phyloP scores from a whole-genome alignment of 2,797 vertebrate species.

The Neoniphon sammara region DNA sequence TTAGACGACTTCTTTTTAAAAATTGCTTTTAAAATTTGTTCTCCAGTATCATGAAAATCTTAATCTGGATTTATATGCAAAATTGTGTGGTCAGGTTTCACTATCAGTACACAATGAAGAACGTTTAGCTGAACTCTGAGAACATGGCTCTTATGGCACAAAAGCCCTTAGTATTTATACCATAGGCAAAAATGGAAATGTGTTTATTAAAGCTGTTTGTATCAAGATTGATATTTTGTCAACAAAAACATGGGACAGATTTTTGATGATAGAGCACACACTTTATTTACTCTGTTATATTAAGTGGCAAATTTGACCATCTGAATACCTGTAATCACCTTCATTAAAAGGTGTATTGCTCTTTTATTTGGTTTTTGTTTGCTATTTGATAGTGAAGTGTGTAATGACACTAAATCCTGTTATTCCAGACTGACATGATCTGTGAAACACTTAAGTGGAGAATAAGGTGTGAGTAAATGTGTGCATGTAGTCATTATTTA shows the following conservation, averaged over 20 bases:
- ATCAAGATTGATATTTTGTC: not conserved
- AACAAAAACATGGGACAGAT: not conserved
- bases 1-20: not conserved
- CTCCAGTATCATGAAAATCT: conserved; percentile 46
- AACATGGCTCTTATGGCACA: conserved; percentile 19
- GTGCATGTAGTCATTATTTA: not conserved
- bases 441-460: not conserved
- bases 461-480: not conserved
- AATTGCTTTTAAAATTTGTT: conserved; percentile 23
- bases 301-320: too few relatives aligned
- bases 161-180: not conserved
- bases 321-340: not conserved
- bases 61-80: not conserved
- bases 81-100: not conserved
- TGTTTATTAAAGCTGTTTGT: not conserved
- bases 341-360: not conserved
- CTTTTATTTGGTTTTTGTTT: too few relatives aligned
- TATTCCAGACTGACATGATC: not conserved
- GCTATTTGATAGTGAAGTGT: too few relatives aligned
- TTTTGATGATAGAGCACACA: too few relatives aligned
- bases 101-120: not conserved
- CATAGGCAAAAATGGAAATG: not conserved
- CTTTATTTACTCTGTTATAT: too few relatives aligned
- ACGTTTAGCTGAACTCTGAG: not conserved
- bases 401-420: not conserved